Conservation (phyloP, 2,888 invertebrate genomes). For the Cheilosia scutellata region DNA sequence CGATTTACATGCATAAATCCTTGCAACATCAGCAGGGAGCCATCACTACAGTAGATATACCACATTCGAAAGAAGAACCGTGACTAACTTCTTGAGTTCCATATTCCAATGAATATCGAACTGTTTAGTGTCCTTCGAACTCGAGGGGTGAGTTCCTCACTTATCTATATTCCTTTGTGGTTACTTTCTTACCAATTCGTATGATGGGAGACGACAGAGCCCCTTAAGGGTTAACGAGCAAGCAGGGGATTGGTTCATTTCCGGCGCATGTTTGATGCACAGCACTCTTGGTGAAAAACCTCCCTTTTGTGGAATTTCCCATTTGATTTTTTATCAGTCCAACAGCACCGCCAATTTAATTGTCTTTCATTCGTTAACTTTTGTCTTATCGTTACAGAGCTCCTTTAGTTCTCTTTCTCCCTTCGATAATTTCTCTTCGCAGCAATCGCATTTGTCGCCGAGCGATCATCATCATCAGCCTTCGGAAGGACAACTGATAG, state of each 20-base stretch:
- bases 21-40: slow-evolving; percentile 35
- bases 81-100: slow-evolving; percentile 61
- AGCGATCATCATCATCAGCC: slow-evolving; percentile 74
- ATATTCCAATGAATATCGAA: not conserved
- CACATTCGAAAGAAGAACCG: slow-evolving; percentile 41
- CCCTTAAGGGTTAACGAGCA: slow-evolving; percentile 17
- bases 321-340: slow-evolving; percentile 52
- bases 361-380: slow-evolving; percentile 67
- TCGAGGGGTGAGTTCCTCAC: slow-evolving; percentile 40
- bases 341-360: slow-evolving; percentile 45
- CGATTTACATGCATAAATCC: slow-evolving; percentile 39
- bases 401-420: slow-evolving; percentile 84
- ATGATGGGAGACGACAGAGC: not conserved
- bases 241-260: slow-evolving; percentile 65
- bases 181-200: not conserved
- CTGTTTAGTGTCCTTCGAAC: not conserved
- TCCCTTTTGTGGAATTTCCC: slow-evolving; percentile 47
- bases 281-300: slow-evolving; percentile 33
- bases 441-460: slow-evolving; percentile 79
- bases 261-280: slow-evolving; percentile 68
- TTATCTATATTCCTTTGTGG: slow-evolving; percentile 5
- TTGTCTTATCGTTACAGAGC: slow-evolving; percentile 81
- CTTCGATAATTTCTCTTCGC: slow-evolving; percentile 83
- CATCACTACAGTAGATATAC: not conserved
- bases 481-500: slow-evolving; percentile 79